Evolutionary conservation across 92 coral and sea anemone species (phyloP), one percentile per base, ranked within the genome.

Genomic region (Porites evermanni): DNA sequence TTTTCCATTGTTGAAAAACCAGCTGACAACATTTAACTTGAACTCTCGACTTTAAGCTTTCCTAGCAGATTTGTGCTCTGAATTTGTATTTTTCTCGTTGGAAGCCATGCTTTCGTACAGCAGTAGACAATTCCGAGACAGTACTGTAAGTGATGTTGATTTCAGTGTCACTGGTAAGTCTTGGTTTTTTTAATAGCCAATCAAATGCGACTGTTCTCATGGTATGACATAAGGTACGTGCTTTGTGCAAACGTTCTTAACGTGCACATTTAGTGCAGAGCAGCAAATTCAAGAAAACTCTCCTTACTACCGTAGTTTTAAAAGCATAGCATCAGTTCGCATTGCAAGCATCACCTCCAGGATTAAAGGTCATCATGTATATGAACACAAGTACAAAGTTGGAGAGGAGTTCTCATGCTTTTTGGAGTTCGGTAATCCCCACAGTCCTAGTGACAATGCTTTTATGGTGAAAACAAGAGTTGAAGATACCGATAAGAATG

Each of bases 281-380:
- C 59, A 53, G 59, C 59, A 53, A 53, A 53, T 8, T 53, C 13
- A 29, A 29, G 32, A 29, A 29, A 29, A 29, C 32, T 29, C 32
- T 29, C 32, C 32, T 29, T 29, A 53, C 10, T 53, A 53, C 59
- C 13, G 59, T 53, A 8, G 10, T 53, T 16, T 50, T 16, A 81
- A 72, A 64, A 73, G 56, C 68, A 73, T 84, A 83, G 83, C 88
- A 53, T 67, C 74, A 29, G 81, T 75, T 19, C 81, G 88, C 7
- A 56, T 75, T 72, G 88, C n/a, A 63, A 84, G 74, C 60, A 75
- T 84, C 79, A 84, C 72, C 61, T 63, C 88, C 47, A 65, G 88
- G 73, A 69, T 84, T 74, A 84, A 84, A 69, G 88, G 66, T 19
- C 82, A 75, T 69, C 88, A 75, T 63, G 83, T 84, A 50, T 84